Evolutionary conservation across 2,113 vertebrate genomes (phyloP).

Genomic region (Ascaphus truei): DNA sequence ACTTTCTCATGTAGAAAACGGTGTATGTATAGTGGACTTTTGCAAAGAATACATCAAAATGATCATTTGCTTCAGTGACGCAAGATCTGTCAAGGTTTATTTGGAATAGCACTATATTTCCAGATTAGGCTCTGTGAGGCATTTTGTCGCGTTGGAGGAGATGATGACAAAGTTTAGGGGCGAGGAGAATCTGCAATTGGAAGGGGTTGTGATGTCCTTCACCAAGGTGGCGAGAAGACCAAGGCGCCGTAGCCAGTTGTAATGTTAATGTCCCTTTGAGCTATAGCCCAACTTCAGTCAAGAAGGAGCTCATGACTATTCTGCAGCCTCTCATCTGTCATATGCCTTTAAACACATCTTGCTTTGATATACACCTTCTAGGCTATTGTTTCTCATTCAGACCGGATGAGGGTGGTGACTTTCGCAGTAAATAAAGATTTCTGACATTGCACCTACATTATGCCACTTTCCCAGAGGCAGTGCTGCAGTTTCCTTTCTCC

Average conservation of each 20-base stretch:
- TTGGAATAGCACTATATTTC: too few relatives aligned
- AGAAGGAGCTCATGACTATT: constrained; percentile 29
- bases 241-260: constrained; percentile 50
- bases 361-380: constrained; percentile 58
- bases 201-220: constrained; percentile 44
- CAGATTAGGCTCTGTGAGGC: neutral
- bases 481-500: too few relatives aligned
- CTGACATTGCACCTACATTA: constrained; percentile 41
- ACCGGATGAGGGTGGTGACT: constrained; percentile 34
- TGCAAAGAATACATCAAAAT: too few relatives aligned
- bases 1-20: too few relatives aligned
- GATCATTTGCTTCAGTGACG: too few relatives aligned
- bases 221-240: constrained; percentile 37
- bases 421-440: constrained; percentile 56
- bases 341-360: neutral
- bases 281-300: constrained; percentile 27
- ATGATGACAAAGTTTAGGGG: neutral
- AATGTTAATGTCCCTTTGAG: constrained; percentile 53
- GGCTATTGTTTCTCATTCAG: constrained; percentile 36
- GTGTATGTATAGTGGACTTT: too few relatives aligned
- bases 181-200: constrained; percentile 38
- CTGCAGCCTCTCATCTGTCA: constrained; percentile 44
- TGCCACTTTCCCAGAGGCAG: neutral
- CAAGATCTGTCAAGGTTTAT: too few relatives aligned
- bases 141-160: neutral